Evolutionary conservation across 64 coral and sea anemone species (phyloP).

Genomic region (Stichodactyla helianthus): DNA sequence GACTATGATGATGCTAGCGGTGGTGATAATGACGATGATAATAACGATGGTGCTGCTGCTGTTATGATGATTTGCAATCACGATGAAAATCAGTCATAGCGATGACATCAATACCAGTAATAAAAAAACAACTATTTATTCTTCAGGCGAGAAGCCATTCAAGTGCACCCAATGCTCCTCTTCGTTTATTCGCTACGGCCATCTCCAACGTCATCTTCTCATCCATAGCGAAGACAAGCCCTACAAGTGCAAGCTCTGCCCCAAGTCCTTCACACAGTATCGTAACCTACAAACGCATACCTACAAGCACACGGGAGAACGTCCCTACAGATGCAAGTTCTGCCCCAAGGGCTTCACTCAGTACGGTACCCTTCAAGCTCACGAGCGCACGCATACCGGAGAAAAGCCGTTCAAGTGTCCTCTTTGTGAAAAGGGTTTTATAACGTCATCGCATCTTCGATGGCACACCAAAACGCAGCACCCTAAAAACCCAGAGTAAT

Average conservation of each 20-base stretch:
- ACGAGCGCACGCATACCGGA: slow-evolving; percentile 88
- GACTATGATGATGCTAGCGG: neutral
- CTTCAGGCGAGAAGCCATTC: slow-evolving; percentile 87
- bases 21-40: neutral
- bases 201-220: slow-evolving; percentile 89
- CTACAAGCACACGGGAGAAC: slow-evolving; percentile 93
- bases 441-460: slow-evolving; percentile 92
- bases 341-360: slow-evolving; percentile 93
- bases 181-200: slow-evolving; percentile 91
- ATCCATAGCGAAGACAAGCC: slow-evolving; percentile 95
- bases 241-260: slow-evolving; percentile 90
- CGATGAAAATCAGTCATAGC: too few relatives aligned
- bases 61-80: neutral
- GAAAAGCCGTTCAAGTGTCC: slow-evolving; percentile 87
- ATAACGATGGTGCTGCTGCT: neutral
- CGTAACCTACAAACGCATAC: slow-evolving; percentile 93
- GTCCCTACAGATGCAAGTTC: slow-evolving; percentile 78
- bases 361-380: slow-evolving; percentile 81
- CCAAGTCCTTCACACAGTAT: slow-evolving; percentile 91
- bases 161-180: slow-evolving; percentile 84
- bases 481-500: neutral
- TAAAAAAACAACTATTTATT: neutral
- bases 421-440: slow-evolving; percentile 83
- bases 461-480: slow-evolving; percentile 98
- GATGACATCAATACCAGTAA: neutral